Evolutionary conservation across 2,113 vertebrate species (phyloP).

Genomic region (Python bivittatus): DNA sequence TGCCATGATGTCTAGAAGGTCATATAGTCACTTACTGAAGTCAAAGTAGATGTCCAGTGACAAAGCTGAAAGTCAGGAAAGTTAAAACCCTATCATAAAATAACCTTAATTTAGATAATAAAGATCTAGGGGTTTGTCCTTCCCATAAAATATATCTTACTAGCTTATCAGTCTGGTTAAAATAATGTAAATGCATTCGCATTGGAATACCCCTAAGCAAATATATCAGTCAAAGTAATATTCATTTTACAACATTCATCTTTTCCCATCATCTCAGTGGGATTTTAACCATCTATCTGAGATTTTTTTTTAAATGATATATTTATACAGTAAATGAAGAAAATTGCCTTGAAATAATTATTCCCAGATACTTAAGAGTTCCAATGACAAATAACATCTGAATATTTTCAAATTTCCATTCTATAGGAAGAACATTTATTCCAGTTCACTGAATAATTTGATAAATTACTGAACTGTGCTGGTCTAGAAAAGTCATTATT

Average conservation of each 20-base stretch:
- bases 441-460: background rate
- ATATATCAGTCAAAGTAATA: background rate
- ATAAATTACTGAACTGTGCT: background rate
- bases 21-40: no score
- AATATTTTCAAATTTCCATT: background rate
- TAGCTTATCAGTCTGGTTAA: background rate
- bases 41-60: no score
- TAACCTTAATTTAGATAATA: background rate
- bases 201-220: background rate
- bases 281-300: background rate
- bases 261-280: background rate
- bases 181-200: background rate
- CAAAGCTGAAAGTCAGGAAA: no score
- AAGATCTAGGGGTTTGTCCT: no score
- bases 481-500: background rate
- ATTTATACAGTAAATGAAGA: background rate
- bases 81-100: no score
- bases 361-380: background rate
- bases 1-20: no score
- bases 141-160: background rate
- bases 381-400: background rate
- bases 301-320: background rate
- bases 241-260: background rate
- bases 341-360: background rate
- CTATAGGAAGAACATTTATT: background rate